Evolutionary conservation across 1,140 invertebrate genomes (phyloP).

Genomic region (Apis laboriosa): DNA sequence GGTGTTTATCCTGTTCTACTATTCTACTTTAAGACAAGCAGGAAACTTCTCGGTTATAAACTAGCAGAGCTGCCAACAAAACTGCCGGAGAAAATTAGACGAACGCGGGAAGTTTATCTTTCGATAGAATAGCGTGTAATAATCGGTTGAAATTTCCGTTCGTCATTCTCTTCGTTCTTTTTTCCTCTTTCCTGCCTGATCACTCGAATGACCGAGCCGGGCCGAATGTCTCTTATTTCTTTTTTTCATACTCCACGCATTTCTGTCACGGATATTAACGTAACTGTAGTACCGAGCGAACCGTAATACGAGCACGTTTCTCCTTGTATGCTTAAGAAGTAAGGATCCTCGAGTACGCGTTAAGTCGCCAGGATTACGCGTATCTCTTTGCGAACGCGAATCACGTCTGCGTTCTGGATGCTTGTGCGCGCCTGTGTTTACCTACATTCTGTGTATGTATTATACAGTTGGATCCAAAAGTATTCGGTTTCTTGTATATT

Average conservation of each 20-base stretch:
- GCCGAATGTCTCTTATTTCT: slow-evolving; percentile 12
- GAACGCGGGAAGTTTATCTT: slow-evolving; percentile 19
- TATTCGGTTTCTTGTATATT: too few relatives aligned
- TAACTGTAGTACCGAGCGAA: slow-evolving; percentile 75
- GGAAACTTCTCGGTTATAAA: too few relatives aligned
- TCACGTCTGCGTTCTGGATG: slow-evolving; percentile 1
- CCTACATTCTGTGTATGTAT: background rate
- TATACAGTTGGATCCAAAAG: background rate
- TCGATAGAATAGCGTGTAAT: slow-evolving; percentile 29
- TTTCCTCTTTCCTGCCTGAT: background rate
- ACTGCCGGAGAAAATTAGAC: background rate
- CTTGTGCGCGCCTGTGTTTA: background rate
- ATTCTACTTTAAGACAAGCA: too few relatives aligned
- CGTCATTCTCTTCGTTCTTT: background rate
- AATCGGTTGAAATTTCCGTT: slow-evolving; percentile 51
- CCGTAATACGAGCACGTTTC: slow-evolving; percentile 68
- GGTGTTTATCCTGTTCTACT: too few relatives aligned
- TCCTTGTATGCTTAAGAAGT: slow-evolving; percentile 18
- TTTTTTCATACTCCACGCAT: slow-evolving; percentile 32
- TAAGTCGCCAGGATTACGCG: slow-evolving; percentile 32
- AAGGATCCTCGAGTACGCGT: slow-evolving; percentile 20
- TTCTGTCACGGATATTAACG: slow-evolving; percentile 70
- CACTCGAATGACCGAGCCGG: background rate
- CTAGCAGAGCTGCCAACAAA: background rate
- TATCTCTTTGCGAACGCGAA: background rate